Conservation (phyloP, 2,797 vertebrate genomes). For the Euphonia xanthogaster region DNA sequence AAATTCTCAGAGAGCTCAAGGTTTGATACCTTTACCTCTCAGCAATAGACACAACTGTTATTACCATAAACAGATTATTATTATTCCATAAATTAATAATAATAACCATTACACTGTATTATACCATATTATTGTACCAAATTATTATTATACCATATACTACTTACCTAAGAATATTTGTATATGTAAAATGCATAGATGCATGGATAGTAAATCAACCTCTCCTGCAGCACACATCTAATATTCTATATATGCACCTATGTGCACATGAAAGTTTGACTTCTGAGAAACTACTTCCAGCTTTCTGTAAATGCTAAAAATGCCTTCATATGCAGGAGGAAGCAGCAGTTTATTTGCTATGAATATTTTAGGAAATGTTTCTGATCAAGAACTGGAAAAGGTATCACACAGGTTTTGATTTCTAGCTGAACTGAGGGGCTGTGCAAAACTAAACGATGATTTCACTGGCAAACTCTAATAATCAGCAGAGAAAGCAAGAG, state of each 20-base stretch:
- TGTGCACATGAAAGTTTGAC: rapidly evolving
- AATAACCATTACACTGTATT: too few species aligned
- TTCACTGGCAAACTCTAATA: neutral
- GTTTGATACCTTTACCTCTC: neutral
- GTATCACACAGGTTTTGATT: neutral
- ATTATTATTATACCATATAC: neutral
- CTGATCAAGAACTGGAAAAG: neutral
- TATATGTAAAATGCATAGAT: neutral
- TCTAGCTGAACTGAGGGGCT: neutral
- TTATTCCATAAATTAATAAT: neutral
- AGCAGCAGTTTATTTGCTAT: neutral
- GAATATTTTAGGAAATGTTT: neutral
- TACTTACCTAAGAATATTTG: neutral
- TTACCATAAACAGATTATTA: neutral
- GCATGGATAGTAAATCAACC: neutral
- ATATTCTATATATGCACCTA: neutral
- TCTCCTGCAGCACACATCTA: neutral
- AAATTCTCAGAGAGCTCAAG: neutral
- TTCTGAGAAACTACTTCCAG: neutral
- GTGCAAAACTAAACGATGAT: neutral
- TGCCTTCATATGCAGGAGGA: neutral
- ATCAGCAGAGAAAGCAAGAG: neutral
- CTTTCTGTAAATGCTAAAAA: neutral
- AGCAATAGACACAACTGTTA: neutral
- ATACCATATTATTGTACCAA: neutral